Base-by-base conservation (phyloP, 2,888 invertebrate species). In the Plemyria rubiginata region DNA sequence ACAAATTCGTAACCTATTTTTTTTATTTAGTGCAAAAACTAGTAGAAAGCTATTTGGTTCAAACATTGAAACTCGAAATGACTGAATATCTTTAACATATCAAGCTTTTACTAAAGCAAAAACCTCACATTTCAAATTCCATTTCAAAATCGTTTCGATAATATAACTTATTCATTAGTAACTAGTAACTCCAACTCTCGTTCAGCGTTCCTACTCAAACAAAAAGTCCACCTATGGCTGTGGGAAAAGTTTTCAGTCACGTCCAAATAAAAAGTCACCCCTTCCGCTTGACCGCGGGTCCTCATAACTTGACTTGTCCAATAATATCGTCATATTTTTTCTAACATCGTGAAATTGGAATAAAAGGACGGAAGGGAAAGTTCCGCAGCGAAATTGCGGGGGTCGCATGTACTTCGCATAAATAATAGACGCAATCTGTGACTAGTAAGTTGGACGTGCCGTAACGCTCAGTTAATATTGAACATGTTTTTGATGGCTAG, bases 311-410 rank as follows among this genome's bases (percentile, higher is more conserved):
- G 80, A 78, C 78, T 84, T 80, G 76, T 84, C 83, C 88, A 91
- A 91, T 92, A 91, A 91, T 87, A 90, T 86, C 89, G 87, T 90
- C 87, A 91, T 92, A 90, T 92, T 91, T 91, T 88, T 89, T 88
- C 84, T 86, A 88, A 86, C 87, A 84, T 87, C 79, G 85, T 86
- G 81, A 89, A 88, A 91, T 89, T 88, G 88, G 86, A 85, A 89
- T 87, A 85, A 86, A 86, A 82, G 85, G 85, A 76, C 79, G 79
- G 78, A 84, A 86, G 88, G 87, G 86, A 86, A 87, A 87, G 85
- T 85, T 86, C 77, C 82, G 79, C 77, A 80, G 82, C 80, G 84
- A 86, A 89, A 91, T 90, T 88, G 88, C 85, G 71, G 76, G 88
- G 91, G 88, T 85, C 85, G 58, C 62, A 81, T 78, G 84, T 80